Percentiles rank a stretch among this genome's conserved stretches.
Conservation (phyloP, 23 tunicate species). For the Corella eumyota region DNA sequence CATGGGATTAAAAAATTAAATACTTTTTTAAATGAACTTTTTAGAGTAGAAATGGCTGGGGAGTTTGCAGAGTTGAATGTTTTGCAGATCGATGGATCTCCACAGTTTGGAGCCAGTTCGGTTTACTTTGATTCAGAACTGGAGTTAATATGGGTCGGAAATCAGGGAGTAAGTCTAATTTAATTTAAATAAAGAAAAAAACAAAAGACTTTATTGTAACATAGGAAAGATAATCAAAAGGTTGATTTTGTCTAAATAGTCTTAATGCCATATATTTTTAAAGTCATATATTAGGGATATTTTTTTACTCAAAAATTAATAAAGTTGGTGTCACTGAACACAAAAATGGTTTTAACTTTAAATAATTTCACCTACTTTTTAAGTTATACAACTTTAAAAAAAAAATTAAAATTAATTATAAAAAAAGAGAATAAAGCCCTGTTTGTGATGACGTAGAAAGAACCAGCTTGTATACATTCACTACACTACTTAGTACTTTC, state of each 20-base stretch:
- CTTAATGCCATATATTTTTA: neutral
- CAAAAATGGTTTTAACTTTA: too few species aligned
- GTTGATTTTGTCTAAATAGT: neutral
- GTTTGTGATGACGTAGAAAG: too few species aligned
- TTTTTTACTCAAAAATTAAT: too few species aligned
- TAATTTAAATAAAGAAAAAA: neutral
- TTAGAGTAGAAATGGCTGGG: slow-evolving; percentile 37
- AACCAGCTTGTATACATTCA: too few species aligned
- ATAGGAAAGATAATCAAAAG: neutral
- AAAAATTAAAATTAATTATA: too few species aligned
- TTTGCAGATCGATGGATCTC: slow-evolving; percentile 73
- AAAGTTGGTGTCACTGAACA: too few species aligned
- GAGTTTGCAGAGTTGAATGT: slow-evolving; percentile 82
- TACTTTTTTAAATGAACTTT: neutral
- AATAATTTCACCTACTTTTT: too few species aligned
- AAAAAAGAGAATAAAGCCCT: too few species aligned
- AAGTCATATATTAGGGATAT: too few species aligned
- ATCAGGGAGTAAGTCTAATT: slow-evolving; percentile 21
- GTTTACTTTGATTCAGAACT: slow-evolving; percentile 63
- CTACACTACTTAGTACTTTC: too few species aligned
- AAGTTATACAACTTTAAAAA: too few species aligned
- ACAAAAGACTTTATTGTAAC: neutral
- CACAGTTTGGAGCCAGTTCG: slow-evolving; percentile 50
- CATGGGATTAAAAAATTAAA: too few species aligned
- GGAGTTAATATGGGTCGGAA: slow-evolving; percentile 85